These are phyloP conservation scores for Hybognathus amarus DNA, from an alignment of 2,797 vertebrate species.

Conservation along the genomic window DNA sequence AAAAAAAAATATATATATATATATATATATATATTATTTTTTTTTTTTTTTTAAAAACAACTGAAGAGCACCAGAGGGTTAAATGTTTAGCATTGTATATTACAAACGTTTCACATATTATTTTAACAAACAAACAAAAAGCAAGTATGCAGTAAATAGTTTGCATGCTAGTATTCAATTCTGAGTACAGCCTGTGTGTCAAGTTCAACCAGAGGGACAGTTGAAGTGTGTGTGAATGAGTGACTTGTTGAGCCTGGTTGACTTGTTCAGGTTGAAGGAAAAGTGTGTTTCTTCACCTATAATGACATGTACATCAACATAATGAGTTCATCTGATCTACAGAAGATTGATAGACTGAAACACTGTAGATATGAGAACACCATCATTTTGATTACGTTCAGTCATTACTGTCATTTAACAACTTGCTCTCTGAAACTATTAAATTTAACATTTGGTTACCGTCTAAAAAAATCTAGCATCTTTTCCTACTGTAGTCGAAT, in stretches of 20 bases:
- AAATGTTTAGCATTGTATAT: background rate
- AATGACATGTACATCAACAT: background rate
- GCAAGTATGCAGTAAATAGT: background rate
- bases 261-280: conserved; percentile 14
- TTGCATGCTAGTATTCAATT: background rate
- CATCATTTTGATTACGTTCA: background rate
- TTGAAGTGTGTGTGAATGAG: background rate
- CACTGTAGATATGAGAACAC: conserved; percentile 15
- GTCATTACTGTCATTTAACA: background rate
- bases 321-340: background rate
- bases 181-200: background rate
- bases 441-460: background rate
- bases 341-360: background rate
- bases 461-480: background rate
- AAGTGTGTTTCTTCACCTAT: background rate
- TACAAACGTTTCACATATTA: background rate
- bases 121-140: background rate
- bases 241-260: conserved; percentile 15
- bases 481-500: background rate
- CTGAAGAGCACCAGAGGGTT: no score
- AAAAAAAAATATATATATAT: no score
- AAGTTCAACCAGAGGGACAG: background rate
- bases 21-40: no score
- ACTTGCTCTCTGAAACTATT: background rate
- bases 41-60: no score